Evolutionary conservation across 2,797 vertebrate species (phyloP), one percentile per base, ranked within the genome.

Genomic region (Peromyscus aztecus): DNA sequence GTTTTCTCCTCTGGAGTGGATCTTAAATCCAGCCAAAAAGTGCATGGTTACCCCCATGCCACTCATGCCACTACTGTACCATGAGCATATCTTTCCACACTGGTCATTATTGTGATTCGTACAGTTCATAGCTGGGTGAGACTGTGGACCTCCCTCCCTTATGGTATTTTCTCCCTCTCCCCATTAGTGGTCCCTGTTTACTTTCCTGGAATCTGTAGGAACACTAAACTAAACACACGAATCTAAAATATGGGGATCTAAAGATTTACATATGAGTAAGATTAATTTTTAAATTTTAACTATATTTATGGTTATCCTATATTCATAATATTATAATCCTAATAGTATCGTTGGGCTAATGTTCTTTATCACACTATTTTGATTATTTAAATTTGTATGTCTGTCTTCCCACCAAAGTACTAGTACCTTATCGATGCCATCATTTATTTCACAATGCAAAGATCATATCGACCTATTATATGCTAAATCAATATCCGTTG

Each of bases 291-390:
- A 52, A 67, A 52, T 57, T 95, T 71, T 80, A 43, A 1, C 40
- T 85, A 29, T 29, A 37, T 73, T 84, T 84, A 71, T 43, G 85
- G 86, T 13, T 37, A 21, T 67, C 23, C 24, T 90, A 76, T 10
- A 71, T 94, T 63, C 27, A 93, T 24, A 52, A 67, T 78, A 43
- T 93, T 90, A 90, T 80, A 67, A 94, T 59, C 24, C 55, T 37
- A 71, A 55, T 40, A 73, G n/a, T 75, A 59, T 77, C n/a, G 84
- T 75, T 69, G 23, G 11, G 52, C 24, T 57, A 71, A 96, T 93
- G 69, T 27, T 8, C 6, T 89, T 91, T 87, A 90, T 49, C 37
- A 49, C 9, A 83, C 2, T 93, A 43, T 75, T 89, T 73, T 34
- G 80, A 29, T 75, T 49, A 19, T 63, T 63, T 77, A 80, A 11